Base-by-base conservation (phyloP, 1,140 invertebrate genomes). In the Sitophilus oryzae region DNA sequence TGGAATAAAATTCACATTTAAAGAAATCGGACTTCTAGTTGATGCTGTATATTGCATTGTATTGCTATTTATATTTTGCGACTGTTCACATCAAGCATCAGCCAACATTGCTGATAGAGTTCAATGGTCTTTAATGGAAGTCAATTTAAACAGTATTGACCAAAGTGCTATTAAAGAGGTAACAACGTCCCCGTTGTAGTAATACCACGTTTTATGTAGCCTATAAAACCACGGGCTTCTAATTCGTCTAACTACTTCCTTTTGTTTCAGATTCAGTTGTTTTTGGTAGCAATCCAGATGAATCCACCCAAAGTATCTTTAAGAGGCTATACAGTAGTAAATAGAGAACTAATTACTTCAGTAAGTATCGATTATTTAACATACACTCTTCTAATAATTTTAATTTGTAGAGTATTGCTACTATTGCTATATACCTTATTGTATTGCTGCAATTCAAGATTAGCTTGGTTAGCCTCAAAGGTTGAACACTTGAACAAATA, bases 401-500 rank as follows among this genome's bases (percentile, higher is more conserved):
- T 63, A 52, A 43, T 36, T 71, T 74, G 55, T 71, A 81, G 79
- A 76, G 76, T 22, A 66, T 79, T 43, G 73, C 74, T 52, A 80
- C 77, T 63, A 79, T 81, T 14, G 74, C 79, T 0, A 79, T 81
- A 23, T 81, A 81, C 59, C 64, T 81, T 15, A 78, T 81, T 23
- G 77, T 81, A 3, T 61, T 81, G 42, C 65, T 81, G 19, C 79
- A 81, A 66, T 81, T 81, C 70, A 81, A 81, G 71, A 77, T 81
- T 11, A 70, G 70, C 60, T 56, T 71, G 34, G 19, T 61, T 1
- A 62, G 60, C 34, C 35, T 62, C 1, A 56, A 42, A 38, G 36
- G 30, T 6, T 30, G 11, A 30, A 30, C 11, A 30, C n/a, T n/a
- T n/a, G n/a, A n/a, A n/a, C n/a, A n/a, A n/a, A n/a, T n/a, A n/a